Evolutionary conservation across 2,888 invertebrate genomes (phyloP).

Genomic region (Dorcus parallelipipedus): DNA sequence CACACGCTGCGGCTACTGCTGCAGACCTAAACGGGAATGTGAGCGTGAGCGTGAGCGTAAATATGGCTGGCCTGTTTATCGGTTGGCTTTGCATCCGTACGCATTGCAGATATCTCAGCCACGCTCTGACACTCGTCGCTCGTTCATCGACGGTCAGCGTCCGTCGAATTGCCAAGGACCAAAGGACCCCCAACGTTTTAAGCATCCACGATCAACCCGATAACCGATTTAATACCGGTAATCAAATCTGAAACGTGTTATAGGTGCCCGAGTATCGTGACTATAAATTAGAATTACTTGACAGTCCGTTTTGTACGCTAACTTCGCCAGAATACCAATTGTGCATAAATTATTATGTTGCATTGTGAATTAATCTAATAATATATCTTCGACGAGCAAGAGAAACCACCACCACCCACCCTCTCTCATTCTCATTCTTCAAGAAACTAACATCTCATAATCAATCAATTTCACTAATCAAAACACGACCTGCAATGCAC

Average conservation of each 20-base stretch:
- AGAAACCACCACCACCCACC: too few relatives aligned
- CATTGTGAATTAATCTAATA: conserved; percentile 30
- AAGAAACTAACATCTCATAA: neutral
- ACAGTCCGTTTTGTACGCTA: conserved; percentile 36
- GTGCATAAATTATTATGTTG: conserved; percentile 35
- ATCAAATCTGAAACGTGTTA: conserved; percentile 35
- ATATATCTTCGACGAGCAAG: conserved; percentile 18
- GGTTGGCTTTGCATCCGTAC: conserved; percentile 23
- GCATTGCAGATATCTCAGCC: conserved; percentile 33
- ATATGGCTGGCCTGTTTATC: conserved; percentile 1
- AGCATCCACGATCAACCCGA: conserved; percentile 27
- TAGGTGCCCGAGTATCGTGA: conserved; percentile 32
- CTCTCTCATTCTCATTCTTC: too few relatives aligned
- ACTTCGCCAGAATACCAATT: conserved; percentile 33
- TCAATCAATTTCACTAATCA: neutral
- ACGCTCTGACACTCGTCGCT: conserved; percentile 15
- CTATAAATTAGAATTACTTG: conserved; percentile 39
- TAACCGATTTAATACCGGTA: conserved; percentile 32
- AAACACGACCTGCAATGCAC: neutral
- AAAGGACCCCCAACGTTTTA: conserved; percentile 16
- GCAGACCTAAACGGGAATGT: conserved; percentile 26
- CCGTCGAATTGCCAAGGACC: neutral
- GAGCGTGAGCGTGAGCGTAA: conserved; percentile 9
- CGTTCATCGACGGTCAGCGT: conserved; percentile 13
- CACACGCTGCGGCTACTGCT: conserved; percentile 31